Evolutionary conservation across 2,797 vertebrate species (phyloP).

Genomic region (Sebastes kiyomatsui): DNA sequence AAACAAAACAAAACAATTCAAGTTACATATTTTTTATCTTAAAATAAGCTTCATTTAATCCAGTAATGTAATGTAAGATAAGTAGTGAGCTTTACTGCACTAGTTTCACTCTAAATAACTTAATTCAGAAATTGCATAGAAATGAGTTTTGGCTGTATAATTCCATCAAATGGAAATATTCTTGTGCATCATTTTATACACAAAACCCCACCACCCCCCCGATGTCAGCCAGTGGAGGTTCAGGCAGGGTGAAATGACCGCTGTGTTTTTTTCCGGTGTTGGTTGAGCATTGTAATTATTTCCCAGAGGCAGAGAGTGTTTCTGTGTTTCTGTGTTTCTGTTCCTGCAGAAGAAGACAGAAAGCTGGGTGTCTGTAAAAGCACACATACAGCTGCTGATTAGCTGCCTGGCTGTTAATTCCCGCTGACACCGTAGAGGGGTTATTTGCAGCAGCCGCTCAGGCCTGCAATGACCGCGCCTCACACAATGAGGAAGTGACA

Average conservation of each 20-base stretch:
- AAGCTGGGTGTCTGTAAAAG: background rate
- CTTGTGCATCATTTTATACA: background rate
- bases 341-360: background rate
- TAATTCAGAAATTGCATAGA: background rate
- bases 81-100: background rate
- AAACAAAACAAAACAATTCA: background rate
- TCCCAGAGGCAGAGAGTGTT: background rate
- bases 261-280: background rate
- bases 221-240: background rate
- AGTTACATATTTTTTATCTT: background rate
- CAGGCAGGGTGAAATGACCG: background rate
- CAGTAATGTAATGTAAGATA: background rate
- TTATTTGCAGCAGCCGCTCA: constrained; percentile 37
- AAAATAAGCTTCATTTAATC: background rate
- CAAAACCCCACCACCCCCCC: background rate
- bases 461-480: constrained; percentile 40
- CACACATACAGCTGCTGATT: constrained; percentile 47
- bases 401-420: constrained; percentile 38
- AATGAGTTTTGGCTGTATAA: background rate
- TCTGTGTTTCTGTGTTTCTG: background rate
- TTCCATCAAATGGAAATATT: background rate
- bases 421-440: constrained; percentile 7
- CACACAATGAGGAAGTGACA: constrained; percentile 66
- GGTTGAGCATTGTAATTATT: background rate
- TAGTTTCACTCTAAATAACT: background rate